Evolutionary conservation across 1,140 invertebrate genomes (phyloP).

Genomic region (Latrodectus geometricus): DNA sequence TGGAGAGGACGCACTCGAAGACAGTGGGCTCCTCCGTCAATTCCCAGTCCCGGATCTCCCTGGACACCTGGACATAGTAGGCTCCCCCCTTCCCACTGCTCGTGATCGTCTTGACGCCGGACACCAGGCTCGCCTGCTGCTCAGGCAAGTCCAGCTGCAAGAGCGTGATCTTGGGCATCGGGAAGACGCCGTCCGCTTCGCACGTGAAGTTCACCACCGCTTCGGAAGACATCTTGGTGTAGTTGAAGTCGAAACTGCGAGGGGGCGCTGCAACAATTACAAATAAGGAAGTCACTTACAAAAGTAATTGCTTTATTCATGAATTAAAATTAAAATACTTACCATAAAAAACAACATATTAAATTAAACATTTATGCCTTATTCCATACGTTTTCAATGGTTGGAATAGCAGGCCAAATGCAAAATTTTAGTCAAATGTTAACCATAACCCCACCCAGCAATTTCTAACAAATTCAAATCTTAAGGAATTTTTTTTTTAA

Average conservation of each 20-base stretch:
- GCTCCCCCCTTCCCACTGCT: constrained; percentile 22
- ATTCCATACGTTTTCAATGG: too few relatives aligned
- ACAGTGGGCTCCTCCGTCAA: constrained; percentile 22
- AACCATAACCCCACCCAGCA: too few relatives aligned
- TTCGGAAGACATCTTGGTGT: constrained; percentile 48
- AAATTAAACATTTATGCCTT: too few relatives aligned
- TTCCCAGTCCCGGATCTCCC: constrained; percentile 48
- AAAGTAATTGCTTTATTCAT: too few relatives aligned
- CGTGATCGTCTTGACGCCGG: constrained; percentile 31
- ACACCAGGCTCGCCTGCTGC: constrained; percentile 10
- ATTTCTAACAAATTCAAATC: too few relatives aligned
- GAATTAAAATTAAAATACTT: too few relatives aligned
- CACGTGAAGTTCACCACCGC: constrained; percentile 61
- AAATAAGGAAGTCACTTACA: not conserved
- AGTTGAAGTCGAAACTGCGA: constrained; percentile 60
- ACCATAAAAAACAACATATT: too few relatives aligned
- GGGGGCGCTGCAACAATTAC: constrained; percentile 51
- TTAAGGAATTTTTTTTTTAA: too few relatives aligned
- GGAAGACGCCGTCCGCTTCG: constrained; percentile 64
- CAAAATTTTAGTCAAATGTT: too few relatives aligned
- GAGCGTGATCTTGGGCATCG: constrained; percentile 62
- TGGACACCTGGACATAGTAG: constrained; percentile 39
- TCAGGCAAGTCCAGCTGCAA: constrained; percentile 31
- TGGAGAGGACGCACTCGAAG: constrained; percentile 56
- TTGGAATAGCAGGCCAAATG: too few relatives aligned